Percentiles rank a stretch among this genome's conserved stretches.
These are phyloP conservation scores for Chascanopsetta lugubris DNA, from an alignment of 2,113 vertebrate species.

Conservation along the genomic window DNA sequence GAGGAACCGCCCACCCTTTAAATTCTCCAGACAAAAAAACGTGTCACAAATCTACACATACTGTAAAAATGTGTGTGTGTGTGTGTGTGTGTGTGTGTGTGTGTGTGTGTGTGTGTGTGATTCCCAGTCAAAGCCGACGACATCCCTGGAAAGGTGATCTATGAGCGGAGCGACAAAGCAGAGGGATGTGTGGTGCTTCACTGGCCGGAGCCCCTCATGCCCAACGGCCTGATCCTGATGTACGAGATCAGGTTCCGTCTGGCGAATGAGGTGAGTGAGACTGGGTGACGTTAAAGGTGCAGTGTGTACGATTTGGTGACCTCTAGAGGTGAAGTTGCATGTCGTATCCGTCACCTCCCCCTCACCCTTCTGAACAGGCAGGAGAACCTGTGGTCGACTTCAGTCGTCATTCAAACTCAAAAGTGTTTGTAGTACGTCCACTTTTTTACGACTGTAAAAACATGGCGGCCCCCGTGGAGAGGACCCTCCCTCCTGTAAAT, in stretches of 20 bases:
- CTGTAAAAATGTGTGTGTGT: not conserved
- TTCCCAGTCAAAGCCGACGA: constrained; percentile 90
- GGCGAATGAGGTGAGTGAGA: constrained; percentile 86
- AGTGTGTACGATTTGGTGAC: too few species aligned
- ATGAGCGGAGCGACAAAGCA: constrained; percentile 85
- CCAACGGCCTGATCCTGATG: constrained; percentile 95
- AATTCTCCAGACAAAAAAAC: too few species aligned
- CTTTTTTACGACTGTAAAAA: too few species aligned
- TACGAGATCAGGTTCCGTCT: constrained; percentile 94
- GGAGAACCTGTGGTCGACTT: too few species aligned
- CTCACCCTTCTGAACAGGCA: too few species aligned
- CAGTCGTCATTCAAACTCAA: too few species aligned
- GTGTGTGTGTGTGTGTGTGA: constrained; percentile 26
- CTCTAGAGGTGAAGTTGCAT: too few species aligned
- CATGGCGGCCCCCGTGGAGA: too few species aligned
- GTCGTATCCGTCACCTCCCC: too few species aligned
- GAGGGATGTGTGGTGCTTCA: constrained; percentile 88
- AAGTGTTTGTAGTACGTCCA: too few species aligned
- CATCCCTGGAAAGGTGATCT: constrained; percentile 88
- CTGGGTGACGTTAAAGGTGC: constrained; percentile 2
- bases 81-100: not conserved
- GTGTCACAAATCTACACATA: not conserved
- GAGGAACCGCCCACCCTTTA: constrained; percentile 37
- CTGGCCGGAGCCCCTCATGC: constrained; percentile 89
- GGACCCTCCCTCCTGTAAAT: too few species aligned